Conservation (phyloP, 1,140 invertebrate genomes). For the Capitella teleta region DNA sequence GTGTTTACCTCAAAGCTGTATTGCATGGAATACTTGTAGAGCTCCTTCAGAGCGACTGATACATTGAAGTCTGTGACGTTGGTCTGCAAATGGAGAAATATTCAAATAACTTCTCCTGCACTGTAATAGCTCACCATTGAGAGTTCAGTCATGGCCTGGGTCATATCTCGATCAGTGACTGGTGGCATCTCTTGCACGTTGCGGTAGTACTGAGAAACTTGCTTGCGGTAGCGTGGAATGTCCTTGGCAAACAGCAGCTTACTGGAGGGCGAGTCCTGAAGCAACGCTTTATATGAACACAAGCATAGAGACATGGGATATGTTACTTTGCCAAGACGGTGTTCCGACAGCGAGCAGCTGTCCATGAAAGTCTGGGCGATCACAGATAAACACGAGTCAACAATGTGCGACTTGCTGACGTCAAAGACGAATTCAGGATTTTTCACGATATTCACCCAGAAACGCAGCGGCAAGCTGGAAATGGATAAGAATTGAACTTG, state of each 20-base stretch:
- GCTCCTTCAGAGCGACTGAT: slow-evolving; percentile 83
- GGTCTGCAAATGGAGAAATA: slow-evolving; percentile 49
- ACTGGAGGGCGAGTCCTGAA: slow-evolving; percentile 38
- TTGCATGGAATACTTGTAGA: slow-evolving; percentile 53
- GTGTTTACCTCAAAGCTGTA: slow-evolving; percentile 13
- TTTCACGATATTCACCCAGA: slow-evolving; percentile 99
- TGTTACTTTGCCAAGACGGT: slow-evolving; percentile 88
- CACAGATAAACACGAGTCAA: slow-evolving; percentile 96
- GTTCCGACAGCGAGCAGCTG: slow-evolving; percentile 96
- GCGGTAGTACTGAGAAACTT: slow-evolving; percentile 45
- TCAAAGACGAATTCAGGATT: slow-evolving; percentile 99
- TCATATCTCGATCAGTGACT: slow-evolving; percentile 98
- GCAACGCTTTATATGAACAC: too few species aligned
- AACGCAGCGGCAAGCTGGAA: slow-evolving; percentile 57
- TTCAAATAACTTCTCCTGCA: neutral
- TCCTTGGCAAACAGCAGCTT: slow-evolving; percentile 42
- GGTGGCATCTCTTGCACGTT: slow-evolving; percentile 67
- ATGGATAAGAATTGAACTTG: slow-evolving; percentile 6
- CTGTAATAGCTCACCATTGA: slow-evolving; percentile 60
- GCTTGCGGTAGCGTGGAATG: slow-evolving; percentile 34
- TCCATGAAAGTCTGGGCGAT: slow-evolving; percentile 99
- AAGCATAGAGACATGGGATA: neutral
- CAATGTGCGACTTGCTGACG: slow-evolving; percentile 97
- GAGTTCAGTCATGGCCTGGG: slow-evolving; percentile 94
- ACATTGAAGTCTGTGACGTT: slow-evolving; percentile 90